Evolutionary conservation across 2,113 vertebrate genomes (phyloP), one percentile per base, ranked within the genome.

Genomic region (Isurus oxyrinchus): DNA sequence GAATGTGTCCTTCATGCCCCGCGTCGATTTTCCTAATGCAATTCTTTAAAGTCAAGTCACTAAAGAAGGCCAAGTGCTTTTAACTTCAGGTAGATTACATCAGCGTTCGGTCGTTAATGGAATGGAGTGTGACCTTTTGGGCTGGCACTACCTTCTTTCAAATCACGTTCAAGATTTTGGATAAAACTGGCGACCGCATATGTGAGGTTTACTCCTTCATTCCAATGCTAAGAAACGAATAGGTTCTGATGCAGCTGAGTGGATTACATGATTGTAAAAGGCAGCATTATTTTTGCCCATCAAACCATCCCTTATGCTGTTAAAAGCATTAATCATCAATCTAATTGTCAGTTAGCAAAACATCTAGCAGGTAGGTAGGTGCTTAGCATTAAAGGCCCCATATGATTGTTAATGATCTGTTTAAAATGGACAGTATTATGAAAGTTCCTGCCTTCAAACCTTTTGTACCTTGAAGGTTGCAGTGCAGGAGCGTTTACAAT

Each of bases 281-380:
- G 44, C 72, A 95, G 90, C 59, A 40, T 40, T 21, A n/a, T 63
- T 94, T 63, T 63, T 94, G 40, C 19, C 59, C 59, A 69, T 55
- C 67, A 72, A 95, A 53, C 21, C 67, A 31, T 55, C 44, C 25
- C 72, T 35, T 55, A 44, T 69, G 66, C 14, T 2, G 27, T 72
- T 76, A 35, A 10, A 16, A 55, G 67, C 44, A 91, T 91, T 59
- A 91, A 59, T 16, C 88, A 53, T 91, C 55, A 59, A 91, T 16
- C 94, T 55, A 69, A 55, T 95, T 55, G 94, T 55, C 94, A 76
- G 44, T 53, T 53, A 95, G 49, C 94, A 49, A 69, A 69, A 95
- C 40, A 95, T 13, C 0, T 0, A 55, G 44, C 67, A 76, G 40
- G 61, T 95, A 66, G 63, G 63, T 66, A 49, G 16, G 40, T 49